Conservation (phyloP, 1,140 invertebrate genomes). For the Macrobrachium rosenbergii region DNA sequence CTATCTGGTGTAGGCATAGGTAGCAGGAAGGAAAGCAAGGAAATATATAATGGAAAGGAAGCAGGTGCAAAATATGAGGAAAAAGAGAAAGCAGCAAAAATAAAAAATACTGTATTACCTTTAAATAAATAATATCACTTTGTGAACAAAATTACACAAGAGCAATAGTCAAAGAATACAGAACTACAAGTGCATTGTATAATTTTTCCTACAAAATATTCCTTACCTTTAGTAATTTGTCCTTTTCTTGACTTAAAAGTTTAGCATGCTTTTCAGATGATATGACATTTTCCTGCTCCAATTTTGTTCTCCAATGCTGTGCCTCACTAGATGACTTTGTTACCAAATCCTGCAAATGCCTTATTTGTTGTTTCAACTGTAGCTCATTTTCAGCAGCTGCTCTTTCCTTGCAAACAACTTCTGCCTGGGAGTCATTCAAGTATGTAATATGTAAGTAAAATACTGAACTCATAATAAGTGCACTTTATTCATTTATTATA, state of each 20-base stretch:
- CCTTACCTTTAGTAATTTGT: slow-evolving; percentile 31
- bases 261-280: slow-evolving; percentile 48
- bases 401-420: slow-evolving; percentile 34
- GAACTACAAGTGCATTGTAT: not conserved
- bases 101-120: no score
- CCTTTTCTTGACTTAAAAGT: slow-evolving; percentile 37
- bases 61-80: no score
- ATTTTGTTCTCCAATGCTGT: slow-evolving; percentile 18
- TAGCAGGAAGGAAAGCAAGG: no score
- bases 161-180: no score
- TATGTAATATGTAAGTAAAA: not conserved
- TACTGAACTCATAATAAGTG: not conserved
- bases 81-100: no score
- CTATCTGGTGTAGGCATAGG: no score
- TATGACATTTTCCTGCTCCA: slow-evolving; percentile 10
- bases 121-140: no score
- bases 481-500: no score
- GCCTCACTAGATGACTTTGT: slow-evolving; percentile 32
- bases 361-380: slow-evolving; percentile 18
- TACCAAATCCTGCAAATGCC: slow-evolving; percentile 25
- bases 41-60: no score
- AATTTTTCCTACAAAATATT: not conserved
- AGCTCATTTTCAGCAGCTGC: slow-evolving; percentile 35
- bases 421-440: not conserved
- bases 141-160: no score